Conservation (phyloP, 1,140 invertebrate species). For the Schmidtea mediterranea region DNA sequence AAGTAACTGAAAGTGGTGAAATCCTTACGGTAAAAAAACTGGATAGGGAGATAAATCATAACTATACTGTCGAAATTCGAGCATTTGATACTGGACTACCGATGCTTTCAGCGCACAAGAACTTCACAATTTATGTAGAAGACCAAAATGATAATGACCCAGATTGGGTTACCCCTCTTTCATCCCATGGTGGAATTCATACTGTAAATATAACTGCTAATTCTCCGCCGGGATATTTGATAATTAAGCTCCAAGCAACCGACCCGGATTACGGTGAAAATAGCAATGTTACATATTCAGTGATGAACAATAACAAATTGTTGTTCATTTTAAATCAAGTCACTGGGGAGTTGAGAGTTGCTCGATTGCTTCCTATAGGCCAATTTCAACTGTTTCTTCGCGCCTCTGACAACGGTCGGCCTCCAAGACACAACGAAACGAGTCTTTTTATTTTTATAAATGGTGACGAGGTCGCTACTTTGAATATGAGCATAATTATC, state of each 20-base stretch:
- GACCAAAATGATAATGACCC: too few relatives aligned
- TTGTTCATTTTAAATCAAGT: neutral
- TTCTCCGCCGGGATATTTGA: too few relatives aligned
- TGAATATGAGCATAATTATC: conserved; percentile 1
- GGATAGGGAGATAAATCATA: neutral
- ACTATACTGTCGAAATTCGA: neutral
- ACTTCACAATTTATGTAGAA: neutral
- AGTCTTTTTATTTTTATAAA: neutral
- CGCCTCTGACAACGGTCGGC: neutral
- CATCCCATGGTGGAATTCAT: too few relatives aligned
- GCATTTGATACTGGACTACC: neutral
- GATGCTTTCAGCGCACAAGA: neutral
- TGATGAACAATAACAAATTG: too few relatives aligned
- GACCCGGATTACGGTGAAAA: too few relatives aligned
- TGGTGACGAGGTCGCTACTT: neutral
- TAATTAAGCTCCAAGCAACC: too few relatives aligned
- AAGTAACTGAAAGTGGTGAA: too few relatives aligned
- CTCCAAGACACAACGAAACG: neutral
- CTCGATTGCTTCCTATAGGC: neutral
- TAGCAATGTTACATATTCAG: too few relatives aligned
- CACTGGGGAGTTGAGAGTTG: neutral
- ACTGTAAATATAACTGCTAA: too few relatives aligned
- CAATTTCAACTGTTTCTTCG: neutral
- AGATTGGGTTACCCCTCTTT: too few relatives aligned
- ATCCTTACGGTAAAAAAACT: neutral